phyloP scores from a whole-genome alignment of 2,888 invertebrate species.

The Galerucella nymphaeae region DNA sequence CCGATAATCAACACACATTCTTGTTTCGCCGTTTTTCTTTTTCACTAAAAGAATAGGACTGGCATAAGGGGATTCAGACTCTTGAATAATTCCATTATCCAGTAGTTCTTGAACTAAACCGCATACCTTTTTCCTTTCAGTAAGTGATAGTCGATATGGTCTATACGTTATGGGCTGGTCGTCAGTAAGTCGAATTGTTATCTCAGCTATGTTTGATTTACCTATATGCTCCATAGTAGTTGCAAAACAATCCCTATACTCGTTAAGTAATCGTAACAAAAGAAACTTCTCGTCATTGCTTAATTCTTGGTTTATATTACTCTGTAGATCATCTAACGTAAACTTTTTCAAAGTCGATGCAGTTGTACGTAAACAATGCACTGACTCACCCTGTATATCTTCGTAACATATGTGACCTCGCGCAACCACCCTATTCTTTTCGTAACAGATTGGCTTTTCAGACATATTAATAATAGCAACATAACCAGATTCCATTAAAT shows the following conservation, averaged over 20 bases:
- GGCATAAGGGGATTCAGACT: slow-evolving; percentile 26
- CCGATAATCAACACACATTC: slow-evolving; percentile 54
- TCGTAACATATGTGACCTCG: slow-evolving; percentile 33
- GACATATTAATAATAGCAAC: slow-evolving; percentile 14
- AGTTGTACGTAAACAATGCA: not conserved
- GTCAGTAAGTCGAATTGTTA: too few relatives aligned
- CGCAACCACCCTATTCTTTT: slow-evolving; percentile 31
- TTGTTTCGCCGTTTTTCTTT: slow-evolving; percentile 39
- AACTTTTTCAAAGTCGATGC: slow-evolving; percentile 7
- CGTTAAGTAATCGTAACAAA: slow-evolving; percentile 28
- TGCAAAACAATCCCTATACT: slow-evolving; percentile 42
- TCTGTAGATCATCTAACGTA: slow-evolving; percentile 24
- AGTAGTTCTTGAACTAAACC: slow-evolving; percentile 38
- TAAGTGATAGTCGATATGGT: slow-evolving; percentile 15
- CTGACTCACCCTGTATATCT: slow-evolving; percentile 15
- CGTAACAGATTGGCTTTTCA: slow-evolving; percentile 31
- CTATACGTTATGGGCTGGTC: too few relatives aligned
- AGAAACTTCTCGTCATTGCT: too few relatives aligned
- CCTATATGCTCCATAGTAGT: not conserved
- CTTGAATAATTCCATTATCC: slow-evolving; percentile 38
- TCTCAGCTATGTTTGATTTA: not conserved
- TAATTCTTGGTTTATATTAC: slow-evolving; percentile 8
- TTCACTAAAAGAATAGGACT: not conserved
- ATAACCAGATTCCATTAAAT: too few relatives aligned
- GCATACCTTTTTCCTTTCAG: slow-evolving; percentile 40